These are phyloP conservation scores for Antedon bifida DNA, from an alignment of 35 echinoderm and acorn worm genomes.

Conservation along the genomic window DNA sequence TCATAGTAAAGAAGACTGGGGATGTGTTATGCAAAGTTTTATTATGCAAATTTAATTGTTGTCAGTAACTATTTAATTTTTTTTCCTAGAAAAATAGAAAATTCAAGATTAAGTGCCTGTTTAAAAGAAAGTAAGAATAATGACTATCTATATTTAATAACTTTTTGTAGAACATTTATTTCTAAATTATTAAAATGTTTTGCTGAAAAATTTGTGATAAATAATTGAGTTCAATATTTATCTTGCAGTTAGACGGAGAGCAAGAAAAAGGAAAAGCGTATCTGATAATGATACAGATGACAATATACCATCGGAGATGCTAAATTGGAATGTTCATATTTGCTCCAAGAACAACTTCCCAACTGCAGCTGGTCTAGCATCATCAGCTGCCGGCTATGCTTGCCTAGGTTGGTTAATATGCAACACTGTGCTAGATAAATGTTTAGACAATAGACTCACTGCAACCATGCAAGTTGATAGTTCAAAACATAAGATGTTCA, in stretches of 20 bases:
- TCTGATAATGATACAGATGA: conserved; percentile 14
- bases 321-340: conserved; percentile 76
- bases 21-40: not conserved
- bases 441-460: no score
- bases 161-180: no score
- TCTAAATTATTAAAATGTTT: no score
- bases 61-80: not conserved
- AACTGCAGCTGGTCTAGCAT: conserved; percentile 85
- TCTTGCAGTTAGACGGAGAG: conserved; percentile 36
- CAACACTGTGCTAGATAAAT: no score
- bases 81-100: conserved; percentile 28
- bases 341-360: conserved; percentile 96
- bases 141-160: no score
- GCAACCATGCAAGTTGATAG: no score
- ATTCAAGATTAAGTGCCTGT: conserved; percentile 62
- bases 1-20: no score
- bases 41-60: no score
- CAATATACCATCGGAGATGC: conserved; percentile 13
- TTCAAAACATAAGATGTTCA: no score
- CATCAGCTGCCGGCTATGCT: conserved; percentile 97
- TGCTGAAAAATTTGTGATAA: no score
- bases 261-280: conserved; percentile 37
- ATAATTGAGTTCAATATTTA: not conserved
- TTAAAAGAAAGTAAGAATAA: conserved; percentile 61
- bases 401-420: conserved; percentile 57